Percentiles rank a stretch among this genome's conserved stretches.
phyloP scores from a whole-genome alignment of 2,888 invertebrate genomes.

The Sepiola atlantica region DNA sequence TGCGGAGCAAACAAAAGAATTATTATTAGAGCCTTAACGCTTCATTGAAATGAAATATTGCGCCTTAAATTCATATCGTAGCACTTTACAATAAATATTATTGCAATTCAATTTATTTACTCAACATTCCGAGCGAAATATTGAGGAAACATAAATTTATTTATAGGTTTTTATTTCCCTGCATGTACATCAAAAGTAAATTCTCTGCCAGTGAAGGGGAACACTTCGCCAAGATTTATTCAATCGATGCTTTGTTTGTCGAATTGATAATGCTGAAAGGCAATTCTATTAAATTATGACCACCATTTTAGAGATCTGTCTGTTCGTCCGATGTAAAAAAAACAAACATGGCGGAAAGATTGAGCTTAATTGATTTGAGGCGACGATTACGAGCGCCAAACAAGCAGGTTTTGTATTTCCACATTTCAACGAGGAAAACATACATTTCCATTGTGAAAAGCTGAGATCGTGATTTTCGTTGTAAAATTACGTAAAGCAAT shows the following conservation, averaged over 20 bases:
- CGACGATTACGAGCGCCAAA: neutral
- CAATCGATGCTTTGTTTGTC: neutral
- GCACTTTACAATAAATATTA: slow-evolving; percentile 32
- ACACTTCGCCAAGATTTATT: neutral
- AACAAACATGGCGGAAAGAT: neutral
- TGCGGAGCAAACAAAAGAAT: neutral
- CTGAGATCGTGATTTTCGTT: too few species aligned
- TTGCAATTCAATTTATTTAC: neutral
- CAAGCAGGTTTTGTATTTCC: too few species aligned
- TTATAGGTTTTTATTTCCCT: neutral
- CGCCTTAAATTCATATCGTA: neutral
- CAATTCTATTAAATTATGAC: neutral
- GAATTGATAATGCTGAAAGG: neutral
- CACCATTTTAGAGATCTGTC: neutral
- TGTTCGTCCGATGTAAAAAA: neutral
- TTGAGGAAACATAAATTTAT: neutral
- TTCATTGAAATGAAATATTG: slow-evolving; percentile 11
- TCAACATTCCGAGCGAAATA: neutral
- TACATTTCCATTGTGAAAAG: too few species aligned
- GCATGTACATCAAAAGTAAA: neutral
- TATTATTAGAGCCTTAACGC: neutral
- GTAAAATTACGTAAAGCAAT: too few species aligned
- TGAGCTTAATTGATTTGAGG: neutral
- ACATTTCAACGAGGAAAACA: too few species aligned
- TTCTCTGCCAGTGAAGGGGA: neutral